Percentiles rank a stretch among this genome's conserved stretches.
Conservation (phyloP, 2,113 vertebrate species). For the Stigmatopora nigra region DNA sequence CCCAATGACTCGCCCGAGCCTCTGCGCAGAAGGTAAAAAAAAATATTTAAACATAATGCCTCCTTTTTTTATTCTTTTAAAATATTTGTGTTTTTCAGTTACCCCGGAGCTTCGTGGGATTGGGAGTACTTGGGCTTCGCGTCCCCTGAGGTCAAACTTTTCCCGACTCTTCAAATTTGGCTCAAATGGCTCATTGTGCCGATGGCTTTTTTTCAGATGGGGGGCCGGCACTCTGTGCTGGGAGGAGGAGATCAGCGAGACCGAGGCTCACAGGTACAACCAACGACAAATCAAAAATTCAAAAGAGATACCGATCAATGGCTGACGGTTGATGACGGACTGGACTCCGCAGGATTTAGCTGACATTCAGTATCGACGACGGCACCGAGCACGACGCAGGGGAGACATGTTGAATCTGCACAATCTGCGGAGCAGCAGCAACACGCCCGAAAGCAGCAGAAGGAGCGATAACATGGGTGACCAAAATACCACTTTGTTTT, state of each 20-base stretch:
- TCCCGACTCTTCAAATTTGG: background rate
- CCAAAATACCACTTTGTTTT: too few relatives aligned
- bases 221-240: conserved; percentile 56
- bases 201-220: conserved; percentile 57
- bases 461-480: conserved; percentile 72
- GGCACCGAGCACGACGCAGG: conserved; percentile 83
- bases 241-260: conserved; percentile 57
- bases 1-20: conserved; percentile 94
- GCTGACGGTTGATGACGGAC: background rate
- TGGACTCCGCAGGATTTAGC: conserved; percentile 80
- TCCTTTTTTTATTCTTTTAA: too few relatives aligned
- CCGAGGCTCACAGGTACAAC: conserved; percentile 54
- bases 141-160: conserved; percentile 85
- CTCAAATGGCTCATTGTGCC: too few relatives aligned
- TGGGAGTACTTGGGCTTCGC: conserved; percentile 98
- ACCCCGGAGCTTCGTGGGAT: conserved; percentile 96
- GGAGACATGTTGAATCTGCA: conserved; percentile 90
- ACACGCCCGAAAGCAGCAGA: conserved; percentile 81
- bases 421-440: conserved; percentile 77
- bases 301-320: too few relatives aligned
- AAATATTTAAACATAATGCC: conserved; percentile 52
- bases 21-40: conserved; percentile 81
- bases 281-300: too few relatives aligned
- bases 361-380: conserved; percentile 94
- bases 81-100: conserved; percentile 67